A percentile compares a stretch with the other conserved stretches of the same genome.
Evolutionary conservation across 2,797 vertebrate species (phyloP).

Genomic region (Nyctalus aviator): DNA sequence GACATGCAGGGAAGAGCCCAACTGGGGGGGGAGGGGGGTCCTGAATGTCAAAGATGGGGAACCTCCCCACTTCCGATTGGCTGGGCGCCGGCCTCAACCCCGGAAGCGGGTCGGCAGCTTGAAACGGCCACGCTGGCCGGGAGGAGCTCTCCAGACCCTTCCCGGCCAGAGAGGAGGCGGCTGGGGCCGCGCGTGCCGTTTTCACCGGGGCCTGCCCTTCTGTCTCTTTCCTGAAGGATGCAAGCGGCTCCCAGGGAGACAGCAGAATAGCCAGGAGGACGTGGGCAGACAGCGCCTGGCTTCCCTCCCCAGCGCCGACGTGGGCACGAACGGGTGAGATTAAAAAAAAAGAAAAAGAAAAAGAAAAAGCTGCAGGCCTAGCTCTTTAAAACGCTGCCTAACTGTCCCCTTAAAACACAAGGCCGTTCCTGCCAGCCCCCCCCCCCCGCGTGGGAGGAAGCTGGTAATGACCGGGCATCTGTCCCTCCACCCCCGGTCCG

Average conservation of each 20-base stretch:
- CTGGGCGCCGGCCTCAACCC: neutral
- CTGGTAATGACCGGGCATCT: slow-evolving; percentile 64
- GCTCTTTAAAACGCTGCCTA: neutral
- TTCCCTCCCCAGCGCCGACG: no score
- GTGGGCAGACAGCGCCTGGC: neutral
- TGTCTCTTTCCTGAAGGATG: neutral
- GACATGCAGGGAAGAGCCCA: neutral
- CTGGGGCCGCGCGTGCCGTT: neutral
- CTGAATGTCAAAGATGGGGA: neutral
- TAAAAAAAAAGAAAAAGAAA: no score
- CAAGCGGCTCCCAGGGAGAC: neutral
- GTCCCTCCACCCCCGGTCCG: slow-evolving; percentile 56
- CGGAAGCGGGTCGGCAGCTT: neutral
- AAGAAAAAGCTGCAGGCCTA: neutral
- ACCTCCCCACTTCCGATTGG: neutral
- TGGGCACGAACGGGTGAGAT: accelerated
- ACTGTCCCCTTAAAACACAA: slow-evolving; percentile 61
- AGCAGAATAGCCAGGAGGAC: neutral
- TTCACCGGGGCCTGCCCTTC: neutral
- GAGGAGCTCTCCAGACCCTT: neutral
- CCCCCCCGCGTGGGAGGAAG: slow-evolving; percentile 35
- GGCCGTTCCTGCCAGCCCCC: slow-evolving; percentile 53
- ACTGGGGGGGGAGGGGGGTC: neutral
- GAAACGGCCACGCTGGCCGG: neutral
- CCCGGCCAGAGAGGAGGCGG: accelerated